These are phyloP conservation scores for Sanderia malayensis DNA, from an alignment of 30 jellyfish, hydroid and myxozoan species.

Conservation along the genomic window DNA sequence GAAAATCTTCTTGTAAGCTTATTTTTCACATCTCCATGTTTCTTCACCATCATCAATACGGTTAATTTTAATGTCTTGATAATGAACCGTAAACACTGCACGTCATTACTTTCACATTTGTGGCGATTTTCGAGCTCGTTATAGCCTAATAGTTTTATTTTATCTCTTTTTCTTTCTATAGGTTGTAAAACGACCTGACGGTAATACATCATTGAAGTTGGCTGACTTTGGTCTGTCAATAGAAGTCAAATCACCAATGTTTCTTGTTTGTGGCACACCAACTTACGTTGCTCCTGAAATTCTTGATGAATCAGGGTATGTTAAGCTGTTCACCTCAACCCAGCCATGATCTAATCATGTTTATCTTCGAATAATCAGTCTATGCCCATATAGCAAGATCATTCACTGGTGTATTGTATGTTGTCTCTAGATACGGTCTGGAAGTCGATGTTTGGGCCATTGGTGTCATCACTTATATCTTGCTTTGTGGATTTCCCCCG, in stretches of 20 bases:
- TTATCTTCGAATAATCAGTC: no score
- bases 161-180: background rate
- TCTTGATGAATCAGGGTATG: conserved; percentile 96
- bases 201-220: conserved; percentile 72
- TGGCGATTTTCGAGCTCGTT: no score
- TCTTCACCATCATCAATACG: no score
- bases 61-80: no score
- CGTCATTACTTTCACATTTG: no score
- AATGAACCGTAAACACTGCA: no score
- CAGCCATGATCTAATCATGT: no score
- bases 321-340: no score
- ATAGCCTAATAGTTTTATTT: no score
- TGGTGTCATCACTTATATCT: conserved; percentile 83
- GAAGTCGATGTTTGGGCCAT: conserved; percentile 95
- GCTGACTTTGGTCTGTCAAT: conserved; percentile 98
- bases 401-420: no score
- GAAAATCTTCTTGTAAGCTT: conserved; percentile 80
- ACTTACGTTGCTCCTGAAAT: conserved; percentile 98
- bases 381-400: no score
- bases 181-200: conserved; percentile 83
- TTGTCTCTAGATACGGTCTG: conserved; percentile 72
- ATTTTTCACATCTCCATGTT: background rate
- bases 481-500: conserved; percentile 96
- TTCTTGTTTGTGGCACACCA: conserved; percentile 97
- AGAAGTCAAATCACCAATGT: conserved; percentile 95